These are phyloP conservation scores for Lithobius niger DNA, from an alignment of 1,140 invertebrate species.

Conservation along the genomic window DNA sequence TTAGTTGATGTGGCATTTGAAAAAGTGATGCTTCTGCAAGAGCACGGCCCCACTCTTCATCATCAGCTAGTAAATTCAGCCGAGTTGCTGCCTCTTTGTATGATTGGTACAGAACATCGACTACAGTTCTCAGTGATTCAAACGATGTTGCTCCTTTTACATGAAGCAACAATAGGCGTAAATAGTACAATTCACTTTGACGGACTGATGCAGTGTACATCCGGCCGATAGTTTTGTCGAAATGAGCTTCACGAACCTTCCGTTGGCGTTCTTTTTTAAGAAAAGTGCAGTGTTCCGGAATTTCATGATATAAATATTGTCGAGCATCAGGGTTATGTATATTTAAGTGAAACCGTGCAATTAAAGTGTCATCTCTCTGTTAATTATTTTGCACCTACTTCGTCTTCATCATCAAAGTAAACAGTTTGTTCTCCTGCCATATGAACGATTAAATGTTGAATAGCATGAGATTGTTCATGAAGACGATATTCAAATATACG, in stretches of 20 bases:
- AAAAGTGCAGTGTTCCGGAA: not conserved
- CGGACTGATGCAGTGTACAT: not conserved
- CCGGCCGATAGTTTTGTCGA: not conserved
- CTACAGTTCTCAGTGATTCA: not conserved
- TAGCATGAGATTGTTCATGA: constrained; percentile 1
- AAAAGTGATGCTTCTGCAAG: not conserved
- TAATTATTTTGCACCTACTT: not conserved
- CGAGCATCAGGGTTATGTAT: not conserved
- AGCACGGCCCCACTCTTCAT: not conserved
- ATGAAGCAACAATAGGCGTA: not conserved
- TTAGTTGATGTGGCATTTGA: not conserved
- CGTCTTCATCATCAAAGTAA: not conserved
- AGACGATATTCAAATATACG: not conserved
- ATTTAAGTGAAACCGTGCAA: not conserved
- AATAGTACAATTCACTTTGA: not conserved
- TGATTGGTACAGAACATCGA: not conserved
- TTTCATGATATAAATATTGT: not conserved
- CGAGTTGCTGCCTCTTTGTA: too few relatives aligned
- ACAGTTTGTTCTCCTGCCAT: not conserved
- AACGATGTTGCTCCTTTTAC: not conserved
- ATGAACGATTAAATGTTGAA: not conserved
- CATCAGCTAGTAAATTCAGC: too few relatives aligned
- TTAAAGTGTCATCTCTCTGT: not conserved
- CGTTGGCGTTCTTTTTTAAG: not conserved
- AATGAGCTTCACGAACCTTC: not conserved